A percentile compares a stretch with the other conserved stretches of the same genome.
phyloP scores from a whole-genome alignment of 2,888 invertebrate genomes.

The Trileptium ribeirensis region DNA sequence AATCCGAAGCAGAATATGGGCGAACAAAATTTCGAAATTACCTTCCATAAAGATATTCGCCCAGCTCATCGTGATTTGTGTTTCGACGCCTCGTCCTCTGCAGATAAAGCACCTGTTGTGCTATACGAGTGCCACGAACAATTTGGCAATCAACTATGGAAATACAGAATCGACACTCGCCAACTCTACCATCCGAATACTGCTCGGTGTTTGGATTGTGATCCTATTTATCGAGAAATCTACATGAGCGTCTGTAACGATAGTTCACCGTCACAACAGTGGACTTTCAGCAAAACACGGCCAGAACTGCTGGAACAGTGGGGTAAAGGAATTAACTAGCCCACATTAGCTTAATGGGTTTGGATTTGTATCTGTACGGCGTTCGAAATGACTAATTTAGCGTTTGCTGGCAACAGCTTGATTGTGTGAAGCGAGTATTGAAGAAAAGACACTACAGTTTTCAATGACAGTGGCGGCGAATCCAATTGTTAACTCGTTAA shows the following conservation, averaged over 20 bases:
- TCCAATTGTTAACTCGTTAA: too few relatives aligned
- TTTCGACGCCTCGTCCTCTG: constrained; percentile 67
- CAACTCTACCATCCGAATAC: constrained; percentile 68
- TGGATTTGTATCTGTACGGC: too few relatives aligned
- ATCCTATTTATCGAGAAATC: constrained; percentile 60
- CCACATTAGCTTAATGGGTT: too few relatives aligned
- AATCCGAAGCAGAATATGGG: constrained; percentile 48
- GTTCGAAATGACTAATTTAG: too few relatives aligned
- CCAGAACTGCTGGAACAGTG: background rate
- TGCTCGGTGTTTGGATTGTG: constrained; percentile 70
- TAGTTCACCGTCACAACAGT: constrained; percentile 62
- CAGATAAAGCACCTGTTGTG: constrained; percentile 64
- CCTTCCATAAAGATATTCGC: constrained; percentile 76
- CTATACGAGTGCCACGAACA: constrained; percentile 77
- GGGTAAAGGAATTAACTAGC: too few relatives aligned
- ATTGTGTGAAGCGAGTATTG: too few relatives aligned
- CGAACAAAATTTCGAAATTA: constrained; percentile 59
- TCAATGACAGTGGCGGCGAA: too few relatives aligned
- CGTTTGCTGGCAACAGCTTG: too few relatives aligned
- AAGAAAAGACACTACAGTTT: too few relatives aligned
- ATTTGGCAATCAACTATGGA: constrained; percentile 83
- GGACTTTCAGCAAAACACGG: constrained; percentile 54
- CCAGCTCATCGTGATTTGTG: constrained; percentile 65
- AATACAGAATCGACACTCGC: constrained; percentile 62
- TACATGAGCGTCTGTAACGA: constrained; percentile 63